Percentiles rank a stretch among this genome's conserved stretches.
Evolutionary conservation across 2,888 invertebrate species (phyloP).

Genomic region (Nineta flava): DNA sequence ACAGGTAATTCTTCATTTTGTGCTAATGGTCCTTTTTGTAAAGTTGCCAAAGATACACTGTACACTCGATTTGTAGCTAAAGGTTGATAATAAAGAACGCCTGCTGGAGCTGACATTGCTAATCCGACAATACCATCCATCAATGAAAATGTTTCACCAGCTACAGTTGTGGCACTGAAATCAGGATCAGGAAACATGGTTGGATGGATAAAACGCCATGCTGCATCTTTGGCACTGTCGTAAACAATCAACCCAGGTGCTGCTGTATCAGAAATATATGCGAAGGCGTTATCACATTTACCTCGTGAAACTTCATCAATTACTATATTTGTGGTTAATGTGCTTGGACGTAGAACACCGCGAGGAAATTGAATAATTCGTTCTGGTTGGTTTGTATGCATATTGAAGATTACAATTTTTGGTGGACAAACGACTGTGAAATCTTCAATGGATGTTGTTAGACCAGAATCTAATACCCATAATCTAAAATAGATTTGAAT

Average conservation of each 20-base stretch:
- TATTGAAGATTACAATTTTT: constrained; percentile 65
- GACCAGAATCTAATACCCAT: constrained; percentile 67
- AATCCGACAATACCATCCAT: constrained; percentile 62
- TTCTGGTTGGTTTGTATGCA: constrained; percentile 52
- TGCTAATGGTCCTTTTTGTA: constrained; percentile 56
- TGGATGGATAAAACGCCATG: constrained; percentile 67
- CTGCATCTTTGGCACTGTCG: constrained; percentile 56
- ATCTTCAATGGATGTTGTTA: constrained; percentile 53
- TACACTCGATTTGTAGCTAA: constrained; percentile 60
- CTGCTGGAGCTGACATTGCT: constrained; percentile 46
- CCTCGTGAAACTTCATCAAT: constrained; percentile 54
- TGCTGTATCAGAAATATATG: constrained; percentile 69
- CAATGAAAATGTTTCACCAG: constrained; percentile 47
- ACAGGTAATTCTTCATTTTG: constrained; percentile 57
- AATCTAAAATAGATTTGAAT: constrained; percentile 47
- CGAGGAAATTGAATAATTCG: constrained; percentile 58
- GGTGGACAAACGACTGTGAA: constrained; percentile 55
- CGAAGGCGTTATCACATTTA: constrained; percentile 59
- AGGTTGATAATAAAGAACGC: constrained; percentile 52
- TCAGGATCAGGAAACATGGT: constrained; percentile 78
- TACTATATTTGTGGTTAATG: constrained; percentile 62
- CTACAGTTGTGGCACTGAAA: constrained; percentile 56
- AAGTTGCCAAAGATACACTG: constrained; percentile 56
- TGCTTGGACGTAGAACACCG: constrained; percentile 55
- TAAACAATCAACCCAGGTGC: constrained; percentile 49